Percentiles rank a stretch among this genome's conserved stretches.
Evolutionary conservation across 2,888 invertebrate genomes (phyloP).

Genomic region (Eupsilia transversa): DNA sequence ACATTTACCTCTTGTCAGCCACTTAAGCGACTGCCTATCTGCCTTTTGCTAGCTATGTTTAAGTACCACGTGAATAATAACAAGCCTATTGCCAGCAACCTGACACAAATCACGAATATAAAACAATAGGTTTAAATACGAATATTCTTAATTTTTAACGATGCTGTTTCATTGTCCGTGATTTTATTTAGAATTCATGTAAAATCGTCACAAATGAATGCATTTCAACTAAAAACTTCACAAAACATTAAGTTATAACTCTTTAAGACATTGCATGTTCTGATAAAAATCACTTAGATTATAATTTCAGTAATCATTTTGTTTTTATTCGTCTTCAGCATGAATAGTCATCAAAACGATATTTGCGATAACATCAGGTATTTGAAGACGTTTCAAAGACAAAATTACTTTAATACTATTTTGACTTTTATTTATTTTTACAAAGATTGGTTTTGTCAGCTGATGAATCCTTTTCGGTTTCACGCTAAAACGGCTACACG

Average conservation of each 20-base stretch:
- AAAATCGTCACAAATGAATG: conserved; percentile 3
- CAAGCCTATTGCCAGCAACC: too few species aligned
- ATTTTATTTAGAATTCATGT: not conserved
- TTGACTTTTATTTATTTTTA: too few species aligned
- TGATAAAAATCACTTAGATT: conserved; percentile 57
- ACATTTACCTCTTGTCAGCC: too few species aligned
- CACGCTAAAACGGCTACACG: too few species aligned
- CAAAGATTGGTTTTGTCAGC: too few species aligned
- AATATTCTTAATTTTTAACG: too few species aligned
- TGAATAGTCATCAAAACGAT: conserved; percentile 54
- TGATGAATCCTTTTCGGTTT: too few species aligned
- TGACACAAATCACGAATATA: too few species aligned
- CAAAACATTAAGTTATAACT: conserved; percentile 36
- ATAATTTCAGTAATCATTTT: conserved; percentile 50
- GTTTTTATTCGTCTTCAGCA: conserved; percentile 52
- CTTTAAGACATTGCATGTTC: conserved; percentile 48
- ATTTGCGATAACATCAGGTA: conserved; percentile 51
- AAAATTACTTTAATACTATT: not conserved
- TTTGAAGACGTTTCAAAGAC: conserved; percentile 7
- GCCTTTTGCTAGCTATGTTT: too few species aligned
- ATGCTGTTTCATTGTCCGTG: not conserved
- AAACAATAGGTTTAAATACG: too few species aligned
- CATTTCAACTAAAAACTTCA: conserved; percentile 1
- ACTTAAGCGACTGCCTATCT: too few species aligned
- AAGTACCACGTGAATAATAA: too few species aligned